Conservation (phyloP, 1,140 invertebrate species). For the Gonatopus flavifemur region DNA sequence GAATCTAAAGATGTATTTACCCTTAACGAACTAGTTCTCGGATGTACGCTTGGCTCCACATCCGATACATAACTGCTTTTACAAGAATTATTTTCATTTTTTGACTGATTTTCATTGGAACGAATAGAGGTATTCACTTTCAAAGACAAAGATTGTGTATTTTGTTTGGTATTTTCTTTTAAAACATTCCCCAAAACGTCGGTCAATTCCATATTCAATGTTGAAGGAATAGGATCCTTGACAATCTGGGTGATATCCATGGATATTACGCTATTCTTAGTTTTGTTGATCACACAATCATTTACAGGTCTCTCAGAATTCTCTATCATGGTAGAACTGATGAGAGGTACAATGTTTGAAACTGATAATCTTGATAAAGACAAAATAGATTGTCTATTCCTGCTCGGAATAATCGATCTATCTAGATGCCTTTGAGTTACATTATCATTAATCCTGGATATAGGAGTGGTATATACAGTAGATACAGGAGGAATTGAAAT, state of each 20-base stretch:
- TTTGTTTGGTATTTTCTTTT: neutral
- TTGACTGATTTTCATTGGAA: neutral
- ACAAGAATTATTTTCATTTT: conserved; percentile 20
- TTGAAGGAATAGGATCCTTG: conserved; percentile 3
- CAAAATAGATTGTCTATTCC: no score
- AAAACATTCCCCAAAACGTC: neutral
- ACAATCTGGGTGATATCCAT: conserved; percentile 22
- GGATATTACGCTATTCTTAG: conserved; percentile 5
- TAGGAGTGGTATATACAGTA: no score
- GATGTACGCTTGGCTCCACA: conserved; percentile 13
- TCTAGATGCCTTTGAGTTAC: no score
- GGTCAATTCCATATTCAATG: conserved; percentile 18
- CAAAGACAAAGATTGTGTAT: neutral
- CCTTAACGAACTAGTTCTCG: conserved; percentile 29
- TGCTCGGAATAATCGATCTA: no score
- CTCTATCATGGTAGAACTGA: neutral
- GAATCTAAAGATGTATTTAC: conserved; percentile 44
- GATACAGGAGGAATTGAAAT: no score
- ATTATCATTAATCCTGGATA: no score
- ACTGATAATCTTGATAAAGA: neutral
- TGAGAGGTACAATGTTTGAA: neutral
- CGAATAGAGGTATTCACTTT: neutral
- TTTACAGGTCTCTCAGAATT: neutral
- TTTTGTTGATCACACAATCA: no score
- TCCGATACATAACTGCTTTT: no score